These are phyloP conservation scores for Solen grandis DNA, from an alignment of 1,140 invertebrate species.

Conservation along the genomic window DNA sequence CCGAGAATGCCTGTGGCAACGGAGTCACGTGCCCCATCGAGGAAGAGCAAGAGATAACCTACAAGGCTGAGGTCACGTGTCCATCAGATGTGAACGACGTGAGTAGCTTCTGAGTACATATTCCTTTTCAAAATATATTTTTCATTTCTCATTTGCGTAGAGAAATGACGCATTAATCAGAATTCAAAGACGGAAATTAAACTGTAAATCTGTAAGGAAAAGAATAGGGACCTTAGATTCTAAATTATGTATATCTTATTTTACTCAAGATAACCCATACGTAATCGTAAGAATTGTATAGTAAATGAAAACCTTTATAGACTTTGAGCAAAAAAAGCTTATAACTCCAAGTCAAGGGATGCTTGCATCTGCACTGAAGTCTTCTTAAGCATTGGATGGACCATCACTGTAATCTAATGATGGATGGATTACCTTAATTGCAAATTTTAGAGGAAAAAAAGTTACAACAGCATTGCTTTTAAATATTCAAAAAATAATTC, in stretches of 20 bases:
- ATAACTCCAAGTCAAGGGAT: too few species aligned
- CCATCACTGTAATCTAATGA: not conserved
- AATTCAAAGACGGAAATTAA: not conserved
- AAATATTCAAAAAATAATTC: not conserved
- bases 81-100: not conserved
- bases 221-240: not conserved
- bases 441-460: not conserved
- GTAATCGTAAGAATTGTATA: too few species aligned
- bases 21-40: conserved; percentile 6
- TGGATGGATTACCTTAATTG: too few species aligned
- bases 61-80: not conserved
- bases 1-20: not conserved
- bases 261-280: not conserved
- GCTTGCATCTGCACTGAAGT: too few species aligned
- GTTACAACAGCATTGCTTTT: not conserved
- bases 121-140: not conserved
- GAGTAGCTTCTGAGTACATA: not conserved
- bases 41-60: not conserved
- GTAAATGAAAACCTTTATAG: too few species aligned
- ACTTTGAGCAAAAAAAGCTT: too few species aligned
- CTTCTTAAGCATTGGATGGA: too few species aligned
- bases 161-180: not conserved
- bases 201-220: not conserved
- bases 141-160: not conserved
- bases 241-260: not conserved